Percentiles rank a stretch among this genome's conserved stretches.
phyloP scores from a whole-genome alignment of 2,888 invertebrate genomes.

The Melikaiella ostensackeni region DNA sequence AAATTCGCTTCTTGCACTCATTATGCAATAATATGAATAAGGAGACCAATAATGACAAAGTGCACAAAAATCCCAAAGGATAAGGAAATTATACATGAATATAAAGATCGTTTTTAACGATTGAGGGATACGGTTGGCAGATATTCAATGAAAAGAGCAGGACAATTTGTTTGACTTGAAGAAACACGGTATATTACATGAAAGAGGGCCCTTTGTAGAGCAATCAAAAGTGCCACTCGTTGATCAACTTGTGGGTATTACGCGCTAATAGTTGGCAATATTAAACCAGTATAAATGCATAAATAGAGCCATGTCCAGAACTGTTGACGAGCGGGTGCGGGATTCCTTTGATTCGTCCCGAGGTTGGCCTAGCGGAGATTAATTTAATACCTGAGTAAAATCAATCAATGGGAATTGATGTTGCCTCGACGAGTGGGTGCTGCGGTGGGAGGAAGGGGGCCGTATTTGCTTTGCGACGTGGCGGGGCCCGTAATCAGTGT shows the following conservation, averaged over 20 bases:
- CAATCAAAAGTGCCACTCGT: not conserved
- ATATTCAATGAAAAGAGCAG: constrained; percentile 2
- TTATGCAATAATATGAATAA: not conserved
- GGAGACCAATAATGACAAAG: not conserved
- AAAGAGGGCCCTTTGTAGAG: constrained; percentile 37
- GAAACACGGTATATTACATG: not conserved
- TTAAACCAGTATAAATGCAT: constrained; percentile 44
- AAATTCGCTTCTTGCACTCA: too few relatives aligned
- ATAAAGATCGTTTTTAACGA: not conserved
- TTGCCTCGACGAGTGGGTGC: constrained; percentile 64
- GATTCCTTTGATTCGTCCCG: constrained; percentile 41
- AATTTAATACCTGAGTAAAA: constrained; percentile 74
- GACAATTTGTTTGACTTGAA: not conserved
- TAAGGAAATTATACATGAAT: not conserved
- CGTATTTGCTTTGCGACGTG: constrained; percentile 74
- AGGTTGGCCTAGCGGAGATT: constrained; percentile 48
- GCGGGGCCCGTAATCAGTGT: constrained; percentile 76
- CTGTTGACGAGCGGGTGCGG: constrained; percentile 31
- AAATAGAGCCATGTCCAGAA: constrained; percentile 44
- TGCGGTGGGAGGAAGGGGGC: constrained; percentile 56
- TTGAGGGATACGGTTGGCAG: constrained; percentile 2
- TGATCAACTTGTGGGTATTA: constrained; percentile 40
- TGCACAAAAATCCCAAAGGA: not conserved
- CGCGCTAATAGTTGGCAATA: constrained; percentile 40
- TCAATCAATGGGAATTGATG: constrained; percentile 74